These are phyloP conservation scores for Galago senegalensis DNA, from an alignment of 2,797 vertebrate species.

Conservation along the genomic window DNA sequence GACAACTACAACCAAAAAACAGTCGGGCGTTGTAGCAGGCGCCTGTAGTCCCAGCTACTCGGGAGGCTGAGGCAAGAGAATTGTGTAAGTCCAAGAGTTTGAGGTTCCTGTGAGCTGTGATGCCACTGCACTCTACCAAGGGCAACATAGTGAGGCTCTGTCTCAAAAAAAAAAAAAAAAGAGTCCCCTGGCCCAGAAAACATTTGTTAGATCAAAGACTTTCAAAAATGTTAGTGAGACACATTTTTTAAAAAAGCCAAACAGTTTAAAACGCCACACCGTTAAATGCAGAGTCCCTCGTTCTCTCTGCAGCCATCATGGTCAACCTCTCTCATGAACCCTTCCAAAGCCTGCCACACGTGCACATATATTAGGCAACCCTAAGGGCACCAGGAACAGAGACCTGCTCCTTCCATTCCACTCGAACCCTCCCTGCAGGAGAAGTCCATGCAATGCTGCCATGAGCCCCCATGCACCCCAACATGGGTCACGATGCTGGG, in stretches of 20 bases:
- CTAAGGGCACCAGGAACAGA: too few relatives aligned
- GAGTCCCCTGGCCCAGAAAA: neutral
- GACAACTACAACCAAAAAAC: too few relatives aligned
- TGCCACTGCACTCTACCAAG: too few relatives aligned
- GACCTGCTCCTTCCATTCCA: neutral
- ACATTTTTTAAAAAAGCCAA: neutral
- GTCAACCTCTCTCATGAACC: accelerated
- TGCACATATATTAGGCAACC: too few relatives aligned
- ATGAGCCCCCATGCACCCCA: accelerated
- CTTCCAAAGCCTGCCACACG: neutral
- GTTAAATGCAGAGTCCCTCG: too few relatives aligned
- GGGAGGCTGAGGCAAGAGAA: too few relatives aligned
- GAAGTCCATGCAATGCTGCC: accelerated
- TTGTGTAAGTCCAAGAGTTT: too few relatives aligned
- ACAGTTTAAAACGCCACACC: accelerated
- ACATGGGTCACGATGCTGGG: neutral
- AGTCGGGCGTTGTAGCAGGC: too few relatives aligned
- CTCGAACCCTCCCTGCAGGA: neutral
- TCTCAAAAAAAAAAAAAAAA: neutral
- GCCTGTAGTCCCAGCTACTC: too few relatives aligned
- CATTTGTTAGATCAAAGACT: neutral
- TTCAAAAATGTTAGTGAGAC: neutral
- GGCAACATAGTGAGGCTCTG: too few relatives aligned
- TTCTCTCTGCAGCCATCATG: accelerated
- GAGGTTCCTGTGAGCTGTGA: too few relatives aligned